Evolutionary conservation across 2,113 vertebrate genomes (phyloP).

Genomic region (Pogonocichla stellata): DNA sequence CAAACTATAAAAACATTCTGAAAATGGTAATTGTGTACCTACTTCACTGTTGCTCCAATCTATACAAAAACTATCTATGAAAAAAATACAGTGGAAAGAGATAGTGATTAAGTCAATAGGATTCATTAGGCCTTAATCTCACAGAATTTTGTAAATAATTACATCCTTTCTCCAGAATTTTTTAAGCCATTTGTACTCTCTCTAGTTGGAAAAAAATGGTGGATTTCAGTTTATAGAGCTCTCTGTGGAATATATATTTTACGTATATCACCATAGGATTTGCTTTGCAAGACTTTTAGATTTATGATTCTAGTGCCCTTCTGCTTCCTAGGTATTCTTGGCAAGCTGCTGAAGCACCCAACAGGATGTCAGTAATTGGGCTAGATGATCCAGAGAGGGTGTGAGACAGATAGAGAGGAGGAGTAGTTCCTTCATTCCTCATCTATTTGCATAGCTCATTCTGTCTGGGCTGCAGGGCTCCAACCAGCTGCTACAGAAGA

Average conservation of each 20-base stretch:
- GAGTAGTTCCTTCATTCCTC: neutral
- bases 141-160: neutral
- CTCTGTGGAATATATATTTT: neutral
- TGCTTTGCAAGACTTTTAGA: slow-evolving; percentile 7
- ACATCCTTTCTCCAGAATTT: neutral
- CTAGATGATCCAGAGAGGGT: slow-evolving; percentile 21
- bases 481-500: slow-evolving; percentile 8
- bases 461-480: neutral
- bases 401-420: slow-evolving; percentile 47
- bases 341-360: neutral
- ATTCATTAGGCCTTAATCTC: neutral
- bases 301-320: neutral
- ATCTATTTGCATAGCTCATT: neutral
- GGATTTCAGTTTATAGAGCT: neutral
- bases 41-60: neutral
- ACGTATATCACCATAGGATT: neutral
- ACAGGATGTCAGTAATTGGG: slow-evolving; percentile 11
- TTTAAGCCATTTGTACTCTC: neutral
- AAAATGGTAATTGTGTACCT: neutral
- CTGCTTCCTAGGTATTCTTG: slow-evolving; percentile 46
- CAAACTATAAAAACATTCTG: neutral
- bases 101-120: neutral
- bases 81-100: neutral
- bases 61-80: neutral
- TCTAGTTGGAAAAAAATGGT: neutral